Base-by-base conservation (phyloP, 2,888 invertebrate genomes). In the Ctenicera cuprea region DNA sequence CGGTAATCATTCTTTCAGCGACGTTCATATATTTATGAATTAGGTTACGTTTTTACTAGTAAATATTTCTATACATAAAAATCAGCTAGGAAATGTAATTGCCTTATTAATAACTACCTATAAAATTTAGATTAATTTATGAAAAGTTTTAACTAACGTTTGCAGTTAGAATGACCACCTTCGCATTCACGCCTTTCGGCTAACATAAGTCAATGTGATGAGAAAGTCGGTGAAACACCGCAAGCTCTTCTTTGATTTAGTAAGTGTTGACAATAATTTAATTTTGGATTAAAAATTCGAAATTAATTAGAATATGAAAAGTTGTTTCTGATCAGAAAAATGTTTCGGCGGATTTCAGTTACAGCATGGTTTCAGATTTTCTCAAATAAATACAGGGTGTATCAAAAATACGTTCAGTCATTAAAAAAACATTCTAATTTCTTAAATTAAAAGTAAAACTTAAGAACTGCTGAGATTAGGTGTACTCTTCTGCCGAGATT, bases 101-200 rank as follows among this genome's bases (percentile, higher is more conserved):
- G 54, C 30, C 30, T 30, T 54, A 54, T 54, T 30, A 54, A 54
- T 54, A 54, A 54, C 54, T 26, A 26, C n/a, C 30, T 54, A 30
- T 54, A 54, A 54, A 54, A 54, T 54, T 30, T 54, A 54, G 54
- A 54, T 33, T 54, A 54, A 54, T 30, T 30, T 33, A 30, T 22
- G 12, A 11, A 54, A 14, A 26, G 2, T 50, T 50, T 50, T 50
- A 50, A 50, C 50, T 50, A 50, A 12, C 22, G 12, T 20, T 50
- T 11, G 50, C 22, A 45, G 16, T 45, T 45, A 45, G 45, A 18
- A 18, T 18, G 45, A 45, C 16, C 45, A 50, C 22, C 50, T 50
- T 33, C 26, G 54, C n/a, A 11, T 18, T 48, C 18, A 18, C 20
- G 20, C 54, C 54, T n/a, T 54, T 7, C 54, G 54, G 54, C 54